Percentiles rank a stretch among this genome's conserved stretches.
phyloP scores from a whole-genome alignment of 1,140 invertebrate species.

The Saccostrea cuccullata region DNA sequence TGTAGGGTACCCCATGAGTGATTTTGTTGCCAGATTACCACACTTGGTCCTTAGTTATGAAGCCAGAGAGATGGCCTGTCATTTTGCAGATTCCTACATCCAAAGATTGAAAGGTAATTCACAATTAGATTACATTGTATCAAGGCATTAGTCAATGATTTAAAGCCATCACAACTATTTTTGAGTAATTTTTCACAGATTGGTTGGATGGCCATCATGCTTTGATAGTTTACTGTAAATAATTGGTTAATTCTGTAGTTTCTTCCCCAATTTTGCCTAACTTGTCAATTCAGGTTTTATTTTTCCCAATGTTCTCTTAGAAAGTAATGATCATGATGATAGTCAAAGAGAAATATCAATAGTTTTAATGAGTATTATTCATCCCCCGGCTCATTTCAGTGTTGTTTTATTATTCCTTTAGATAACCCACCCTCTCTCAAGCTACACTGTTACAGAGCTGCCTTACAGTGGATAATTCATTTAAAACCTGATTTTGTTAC shows the following conservation, averaged over 20 bases:
- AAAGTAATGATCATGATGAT: too few species aligned
- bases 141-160: too few species aligned
- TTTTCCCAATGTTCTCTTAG: too few species aligned
- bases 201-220: background rate
- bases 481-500: constrained; percentile 83
- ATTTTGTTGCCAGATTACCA: constrained; percentile 80
- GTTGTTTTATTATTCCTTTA: constrained; percentile 69
- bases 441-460: constrained; percentile 88
- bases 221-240: too few species aligned
- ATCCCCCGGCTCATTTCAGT: too few species aligned
- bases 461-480: constrained; percentile 86
- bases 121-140: too few species aligned
- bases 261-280: too few species aligned
- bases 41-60: constrained; percentile 84
- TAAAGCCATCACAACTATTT: background rate
- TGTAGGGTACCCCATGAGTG: constrained; percentile 86
- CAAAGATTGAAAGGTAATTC: constrained; percentile 85
- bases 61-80: constrained; percentile 90
- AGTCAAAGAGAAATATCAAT: too few species aligned
- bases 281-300: too few species aligned
- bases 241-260: too few species aligned
- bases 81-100: constrained; percentile 89
- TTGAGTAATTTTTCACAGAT: background rate
- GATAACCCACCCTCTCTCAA: constrained; percentile 79
- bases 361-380: too few species aligned